Evolutionary conservation across 2,888 invertebrate species (phyloP).

Genomic region (Nezara viridula): DNA sequence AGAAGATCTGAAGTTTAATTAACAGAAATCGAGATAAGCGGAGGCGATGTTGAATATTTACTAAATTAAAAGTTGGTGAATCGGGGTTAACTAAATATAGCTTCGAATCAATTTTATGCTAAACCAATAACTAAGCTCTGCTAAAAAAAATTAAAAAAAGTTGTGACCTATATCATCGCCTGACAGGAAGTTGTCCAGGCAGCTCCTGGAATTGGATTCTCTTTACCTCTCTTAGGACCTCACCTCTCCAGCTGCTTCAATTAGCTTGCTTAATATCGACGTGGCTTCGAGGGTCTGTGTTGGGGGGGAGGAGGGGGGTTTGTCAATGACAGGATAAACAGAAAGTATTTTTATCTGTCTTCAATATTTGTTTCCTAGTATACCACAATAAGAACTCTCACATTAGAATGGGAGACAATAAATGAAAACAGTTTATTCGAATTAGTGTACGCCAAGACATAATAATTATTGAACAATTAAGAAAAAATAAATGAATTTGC

Average conservation of each 20-base stretch:
- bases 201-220: neutral
- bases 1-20: neutral
- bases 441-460: no score
- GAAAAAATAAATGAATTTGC: no score
- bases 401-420: no score
- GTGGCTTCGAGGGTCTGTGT: neutral
- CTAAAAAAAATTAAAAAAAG: neutral
- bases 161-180: neutral
- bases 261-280: constrained; percentile 11
- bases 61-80: neutral
- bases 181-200: constrained; percentile 1
- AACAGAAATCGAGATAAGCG: neutral
- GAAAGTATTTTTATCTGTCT: neutral
- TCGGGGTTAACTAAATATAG: neutral
- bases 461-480: no score
- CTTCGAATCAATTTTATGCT: constrained; percentile 1
- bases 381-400: no score
- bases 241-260: neutral
- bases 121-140: neutral
- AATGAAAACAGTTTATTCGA: no score
- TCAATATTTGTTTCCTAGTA: neutral
- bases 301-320: neutral
- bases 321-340: neutral
- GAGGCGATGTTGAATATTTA: neutral
- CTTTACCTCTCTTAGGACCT: neutral